Evolutionary conservation across 1,140 invertebrate genomes (phyloP).

Genomic region (Drosophila ogumai): DNA sequence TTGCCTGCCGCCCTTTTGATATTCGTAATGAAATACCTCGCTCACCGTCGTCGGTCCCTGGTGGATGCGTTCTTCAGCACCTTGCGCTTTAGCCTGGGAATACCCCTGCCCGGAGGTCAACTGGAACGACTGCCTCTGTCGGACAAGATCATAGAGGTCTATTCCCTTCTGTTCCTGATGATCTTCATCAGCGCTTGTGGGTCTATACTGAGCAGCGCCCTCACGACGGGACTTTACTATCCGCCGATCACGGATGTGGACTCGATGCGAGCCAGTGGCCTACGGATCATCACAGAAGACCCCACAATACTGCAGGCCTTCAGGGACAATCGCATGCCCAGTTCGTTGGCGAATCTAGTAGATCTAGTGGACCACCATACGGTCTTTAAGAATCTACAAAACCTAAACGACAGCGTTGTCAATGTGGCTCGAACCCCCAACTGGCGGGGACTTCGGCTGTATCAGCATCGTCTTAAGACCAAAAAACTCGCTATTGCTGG

Average conservation of each 20-base stretch:
- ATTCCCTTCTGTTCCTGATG: background rate
- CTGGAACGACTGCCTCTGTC: constrained; percentile 7
- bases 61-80: background rate
- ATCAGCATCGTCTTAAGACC: constrained; percentile 10
- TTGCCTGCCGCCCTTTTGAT: fast-evolving
- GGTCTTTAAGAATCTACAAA: background rate
- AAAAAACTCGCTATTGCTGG: constrained; percentile 3
- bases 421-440: background rate
- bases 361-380: background rate
- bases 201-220: background rate
- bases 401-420: constrained; percentile 25
- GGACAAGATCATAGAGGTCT: constrained; percentile 7
- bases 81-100: background rate
- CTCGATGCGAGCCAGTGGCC: constrained; percentile 17
- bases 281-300: constrained; percentile 30
- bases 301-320: background rate
- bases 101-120: background rate
- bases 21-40: constrained; percentile 6
- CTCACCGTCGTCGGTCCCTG: constrained; percentile 2
- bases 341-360: constrained; percentile 4
- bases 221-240: constrained; percentile 20
- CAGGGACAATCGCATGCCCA: constrained; percentile 11
- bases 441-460: background rate
- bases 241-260: constrained; percentile 23
- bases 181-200: background rate